phyloP scores from a whole-genome alignment of 2,888 invertebrate genomes.

The Clepsis dumicolana region DNA sequence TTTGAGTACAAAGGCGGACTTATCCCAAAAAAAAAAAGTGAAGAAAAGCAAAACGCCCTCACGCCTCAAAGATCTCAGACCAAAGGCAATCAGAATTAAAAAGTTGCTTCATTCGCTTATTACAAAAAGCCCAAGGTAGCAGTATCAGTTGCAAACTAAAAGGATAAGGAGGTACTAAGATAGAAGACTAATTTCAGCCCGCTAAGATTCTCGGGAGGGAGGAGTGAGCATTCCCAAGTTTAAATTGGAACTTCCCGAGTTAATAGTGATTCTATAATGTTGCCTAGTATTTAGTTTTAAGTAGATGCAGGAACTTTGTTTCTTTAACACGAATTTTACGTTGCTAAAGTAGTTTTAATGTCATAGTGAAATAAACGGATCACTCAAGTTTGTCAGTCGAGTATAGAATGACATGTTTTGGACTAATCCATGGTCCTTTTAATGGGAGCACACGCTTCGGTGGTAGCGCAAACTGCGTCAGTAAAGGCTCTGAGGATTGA shows the following conservation, averaged over 20 bases:
- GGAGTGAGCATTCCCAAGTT: conserved; percentile 38
- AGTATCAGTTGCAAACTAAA: conserved; percentile 20
- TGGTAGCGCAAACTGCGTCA: too few species aligned
- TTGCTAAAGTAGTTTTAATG: neutral
- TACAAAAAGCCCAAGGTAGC: neutral
- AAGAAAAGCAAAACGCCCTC: too few species aligned
- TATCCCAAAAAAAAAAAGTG: too few species aligned
- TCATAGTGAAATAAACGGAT: neutral
- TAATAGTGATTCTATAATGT: conserved; percentile 37
- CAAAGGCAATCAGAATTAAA: neutral
- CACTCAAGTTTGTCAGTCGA: too few species aligned
- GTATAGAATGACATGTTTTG: too few species aligned
- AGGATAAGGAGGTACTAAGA: conserved; percentile 26
- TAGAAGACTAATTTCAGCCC: conserved; percentile 29
- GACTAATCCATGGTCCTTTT: too few species aligned
- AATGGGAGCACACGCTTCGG: too few species aligned
- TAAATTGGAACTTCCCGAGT: conserved; percentile 41
- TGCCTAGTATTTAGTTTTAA: conserved; percentile 36
- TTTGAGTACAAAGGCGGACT: too few species aligned
- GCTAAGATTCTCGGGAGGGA: conserved; percentile 28
- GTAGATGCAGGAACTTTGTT: conserved; percentile 23
- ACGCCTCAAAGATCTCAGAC: too few species aligned
- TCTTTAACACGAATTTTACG: conserved; percentile 12
- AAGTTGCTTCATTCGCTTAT: neutral
- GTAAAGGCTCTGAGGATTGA: too few species aligned